Evolutionary conservation across 2,113 vertebrate species (phyloP).

Genomic region (Saccopteryx bilineata): DNA sequence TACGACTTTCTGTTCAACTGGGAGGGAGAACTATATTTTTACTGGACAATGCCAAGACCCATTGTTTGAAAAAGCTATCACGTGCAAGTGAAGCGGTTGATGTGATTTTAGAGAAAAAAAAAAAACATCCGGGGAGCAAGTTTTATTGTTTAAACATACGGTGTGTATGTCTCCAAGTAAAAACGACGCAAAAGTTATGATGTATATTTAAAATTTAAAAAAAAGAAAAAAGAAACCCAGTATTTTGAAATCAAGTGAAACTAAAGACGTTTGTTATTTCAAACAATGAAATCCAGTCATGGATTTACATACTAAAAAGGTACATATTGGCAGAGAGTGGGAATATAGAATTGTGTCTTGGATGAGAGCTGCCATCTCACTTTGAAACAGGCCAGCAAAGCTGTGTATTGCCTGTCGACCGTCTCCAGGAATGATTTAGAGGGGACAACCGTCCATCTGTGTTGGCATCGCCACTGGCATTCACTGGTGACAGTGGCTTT

Average conservation of each 20-base stretch:
- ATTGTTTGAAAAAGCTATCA: conserved; percentile 35
- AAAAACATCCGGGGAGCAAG: conserved; percentile 23
- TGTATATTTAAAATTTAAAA: neutral
- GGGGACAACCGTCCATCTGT: neutral
- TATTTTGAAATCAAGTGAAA: neutral
- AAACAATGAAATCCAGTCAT: neutral
- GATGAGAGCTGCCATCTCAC: neutral
- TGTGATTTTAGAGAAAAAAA: conserved; percentile 16
- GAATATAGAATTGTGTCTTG: neutral
- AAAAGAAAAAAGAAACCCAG: neutral
- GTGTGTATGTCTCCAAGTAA: neutral
- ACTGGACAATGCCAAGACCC: neutral
- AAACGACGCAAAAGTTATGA: neutral
- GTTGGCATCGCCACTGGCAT: neutral
- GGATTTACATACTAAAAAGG: neutral
- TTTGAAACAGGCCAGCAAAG: neutral
- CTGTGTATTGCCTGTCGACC: accelerated
- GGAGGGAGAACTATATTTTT: neutral
- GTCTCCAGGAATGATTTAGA: neutral
- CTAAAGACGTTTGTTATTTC: neutral
- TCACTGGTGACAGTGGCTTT: neutral
- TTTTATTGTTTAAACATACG: conserved; percentile 60
- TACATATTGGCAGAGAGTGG: neutral
- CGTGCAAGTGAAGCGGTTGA: neutral
- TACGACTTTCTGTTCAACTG: neutral